phyloP scores from a whole-genome alignment of 64 coral and sea anemone species.

The Pocillopora verrucosa region DNA sequence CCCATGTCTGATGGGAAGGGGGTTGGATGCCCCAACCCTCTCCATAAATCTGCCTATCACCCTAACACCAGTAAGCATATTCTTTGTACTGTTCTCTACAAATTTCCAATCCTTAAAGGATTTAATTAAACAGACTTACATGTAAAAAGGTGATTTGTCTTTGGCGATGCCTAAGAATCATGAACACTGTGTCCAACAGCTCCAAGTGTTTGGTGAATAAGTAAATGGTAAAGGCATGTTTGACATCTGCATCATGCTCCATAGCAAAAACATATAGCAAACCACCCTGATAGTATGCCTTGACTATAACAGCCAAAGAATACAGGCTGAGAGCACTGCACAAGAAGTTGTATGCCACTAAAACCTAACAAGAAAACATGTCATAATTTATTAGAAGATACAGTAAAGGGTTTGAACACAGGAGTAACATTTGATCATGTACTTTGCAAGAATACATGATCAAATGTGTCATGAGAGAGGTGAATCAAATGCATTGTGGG shows the following conservation, averaged over 20 bases:
- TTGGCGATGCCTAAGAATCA: conserved; percentile 90
- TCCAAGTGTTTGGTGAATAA: conserved; percentile 86
- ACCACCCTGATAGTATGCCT: conserved; percentile 41
- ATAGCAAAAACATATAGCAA: conserved; percentile 71
- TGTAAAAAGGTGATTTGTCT: conserved; percentile 94
- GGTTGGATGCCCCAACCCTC: too few relatives aligned
- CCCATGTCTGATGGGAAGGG: too few relatives aligned
- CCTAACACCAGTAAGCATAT: too few relatives aligned
- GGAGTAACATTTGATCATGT: too few relatives aligned
- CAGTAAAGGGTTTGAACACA: not conserved
- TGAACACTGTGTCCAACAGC: conserved; percentile 89
- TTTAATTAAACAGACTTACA: conserved; percentile 56
- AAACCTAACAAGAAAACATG: conserved; percentile 48
- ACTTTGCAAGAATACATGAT: too few relatives aligned
- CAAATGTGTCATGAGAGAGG: too few relatives aligned
- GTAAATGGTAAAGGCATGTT: conserved; percentile 81
- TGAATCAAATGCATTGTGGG: too few relatives aligned
- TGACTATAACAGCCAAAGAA: conserved; percentile 46
- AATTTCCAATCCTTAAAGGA: too few relatives aligned
- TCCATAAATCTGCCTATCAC: too few relatives aligned
- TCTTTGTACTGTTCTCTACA: too few relatives aligned
- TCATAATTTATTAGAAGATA: not conserved
- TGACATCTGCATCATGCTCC: conserved; percentile 56
- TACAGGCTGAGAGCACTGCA: conserved; percentile 86
- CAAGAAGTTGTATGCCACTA: conserved; percentile 89